A percentile compares a stretch with the other conserved stretches of the same genome.
Evolutionary conservation across 2,113 vertebrate species (phyloP).

Genomic region (Phaethon lepturus): DNA sequence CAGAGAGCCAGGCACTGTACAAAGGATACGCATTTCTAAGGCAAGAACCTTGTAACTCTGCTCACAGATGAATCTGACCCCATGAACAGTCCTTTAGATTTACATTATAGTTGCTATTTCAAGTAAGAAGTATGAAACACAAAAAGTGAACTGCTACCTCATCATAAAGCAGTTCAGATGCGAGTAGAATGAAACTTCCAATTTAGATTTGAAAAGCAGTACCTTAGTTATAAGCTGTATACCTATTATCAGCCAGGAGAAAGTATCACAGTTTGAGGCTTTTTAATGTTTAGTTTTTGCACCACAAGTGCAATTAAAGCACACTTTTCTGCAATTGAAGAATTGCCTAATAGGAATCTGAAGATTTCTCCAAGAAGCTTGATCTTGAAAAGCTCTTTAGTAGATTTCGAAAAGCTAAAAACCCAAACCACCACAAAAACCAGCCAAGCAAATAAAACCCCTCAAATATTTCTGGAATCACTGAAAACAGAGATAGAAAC

Average conservation of each 20-base stretch:
- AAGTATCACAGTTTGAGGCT: background rate
- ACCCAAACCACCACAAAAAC: background rate
- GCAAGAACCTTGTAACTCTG: background rate
- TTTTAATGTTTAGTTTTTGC: background rate
- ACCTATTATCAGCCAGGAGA: background rate
- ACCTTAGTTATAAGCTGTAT: background rate
- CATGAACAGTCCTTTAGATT: background rate
- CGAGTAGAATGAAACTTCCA: fast-evolving
- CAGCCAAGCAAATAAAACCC: background rate
- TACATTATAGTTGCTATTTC: background rate
- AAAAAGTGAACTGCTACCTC: background rate
- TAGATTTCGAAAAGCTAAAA: background rate
- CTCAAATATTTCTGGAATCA: background rate
- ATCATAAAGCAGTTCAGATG: background rate
- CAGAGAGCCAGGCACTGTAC: background rate
- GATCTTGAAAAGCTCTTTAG: background rate
- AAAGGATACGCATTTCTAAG: fast-evolving
- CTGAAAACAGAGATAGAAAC: background rate
- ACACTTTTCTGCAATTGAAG: background rate
- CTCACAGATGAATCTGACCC: background rate
- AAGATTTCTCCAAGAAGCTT: background rate
- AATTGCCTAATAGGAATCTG: background rate
- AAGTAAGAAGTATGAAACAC: background rate
- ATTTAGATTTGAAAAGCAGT: background rate
- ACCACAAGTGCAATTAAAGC: background rate